Evolutionary conservation across 2,113 vertebrate species (phyloP), one percentile per base, ranked within the genome.

Genomic region (Neolamprologus hecqui): DNA sequence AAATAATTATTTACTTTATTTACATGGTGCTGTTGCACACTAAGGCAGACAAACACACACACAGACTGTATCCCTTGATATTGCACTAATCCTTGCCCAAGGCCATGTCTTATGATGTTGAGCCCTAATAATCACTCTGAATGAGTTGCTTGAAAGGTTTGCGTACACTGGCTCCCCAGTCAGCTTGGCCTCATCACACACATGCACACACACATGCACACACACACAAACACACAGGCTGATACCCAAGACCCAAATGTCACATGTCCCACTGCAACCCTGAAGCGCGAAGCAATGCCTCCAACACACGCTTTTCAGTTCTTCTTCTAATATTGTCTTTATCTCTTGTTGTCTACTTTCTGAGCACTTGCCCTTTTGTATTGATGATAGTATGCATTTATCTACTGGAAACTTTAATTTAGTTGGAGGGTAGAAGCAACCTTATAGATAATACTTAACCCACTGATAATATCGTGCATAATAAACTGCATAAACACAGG

Each of bases 91-190:
- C 45, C 9, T 70, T 31, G 82, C 86, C 55, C 53, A 2, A 83
- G 82, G 91, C 73, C 87, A 9, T 58, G 84, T 85, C 79, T 86
- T 83, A 81, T 87, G 88, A 92, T 88, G 49, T 83, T 40, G 77
- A 88, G 58, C 31, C 3, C 5, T 77, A 85, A 86, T 63, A 89
- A 90, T 87, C 73, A 81, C 40, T 26, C 19, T 89, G 54, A 93
- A 89, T 90, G 80, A 87, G 83, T 26, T 86, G n/a, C 42, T 82
- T 89, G n/a, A 51, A 77, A 81, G 80, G 54, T 70, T 84, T 77
- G 53, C 28, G 37, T 47, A 45, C 33, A 28, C 31, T 58, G 55
- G 6, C 37, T 81, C 28, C 58, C 14, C 73, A 82, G 33, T 80
- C 51, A 83, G 75, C 49, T 33, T 45, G 5, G 13, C 31, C 73